phyloP scores from a whole-genome alignment of 2,113 vertebrate genomes.

The Onychostoma macrolepis region DNA sequence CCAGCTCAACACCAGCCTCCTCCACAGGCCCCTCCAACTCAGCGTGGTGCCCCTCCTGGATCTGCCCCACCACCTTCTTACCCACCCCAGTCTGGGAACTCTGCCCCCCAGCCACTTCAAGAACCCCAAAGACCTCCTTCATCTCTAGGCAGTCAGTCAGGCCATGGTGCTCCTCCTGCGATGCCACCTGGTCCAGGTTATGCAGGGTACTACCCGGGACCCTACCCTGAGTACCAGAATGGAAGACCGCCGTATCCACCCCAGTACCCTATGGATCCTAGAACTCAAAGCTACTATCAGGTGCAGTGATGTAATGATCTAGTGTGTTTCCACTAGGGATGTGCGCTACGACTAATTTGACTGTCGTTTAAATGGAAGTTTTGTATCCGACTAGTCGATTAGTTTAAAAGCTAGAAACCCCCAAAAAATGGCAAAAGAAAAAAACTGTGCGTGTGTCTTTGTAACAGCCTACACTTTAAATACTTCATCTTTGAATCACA shows the following conservation, averaged over 20 bases:
- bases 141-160: conserved; percentile 75
- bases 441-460: too few relatives aligned
- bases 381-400: too few relatives aligned
- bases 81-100: conserved; percentile 60
- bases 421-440: too few relatives aligned
- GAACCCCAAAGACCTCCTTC: conserved; percentile 79
- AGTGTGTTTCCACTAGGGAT: background rate
- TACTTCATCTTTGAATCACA: too few relatives aligned
- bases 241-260: conserved; percentile 74
- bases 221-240: conserved; percentile 81
- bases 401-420: too few relatives aligned
- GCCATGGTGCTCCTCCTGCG: conserved; percentile 70
- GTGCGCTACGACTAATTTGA: too few relatives aligned
- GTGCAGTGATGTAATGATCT: conserved; percentile 66
- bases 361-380: too few relatives aligned
- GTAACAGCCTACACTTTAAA: too few relatives aligned
- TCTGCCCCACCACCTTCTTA: conserved; percentile 54
- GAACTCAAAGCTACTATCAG: conserved; percentile 85
- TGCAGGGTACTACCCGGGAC: conserved; percentile 71
- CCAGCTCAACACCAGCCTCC: conserved; percentile 59
- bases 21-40: conserved; percentile 48
- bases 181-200: conserved; percentile 66
- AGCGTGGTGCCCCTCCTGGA: conserved; percentile 41
- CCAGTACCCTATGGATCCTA: conserved; percentile 81
- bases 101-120: conserved; percentile 56